Base-by-base conservation (phyloP, 2,113 vertebrate species). In the Centropus bengalensis region DNA sequence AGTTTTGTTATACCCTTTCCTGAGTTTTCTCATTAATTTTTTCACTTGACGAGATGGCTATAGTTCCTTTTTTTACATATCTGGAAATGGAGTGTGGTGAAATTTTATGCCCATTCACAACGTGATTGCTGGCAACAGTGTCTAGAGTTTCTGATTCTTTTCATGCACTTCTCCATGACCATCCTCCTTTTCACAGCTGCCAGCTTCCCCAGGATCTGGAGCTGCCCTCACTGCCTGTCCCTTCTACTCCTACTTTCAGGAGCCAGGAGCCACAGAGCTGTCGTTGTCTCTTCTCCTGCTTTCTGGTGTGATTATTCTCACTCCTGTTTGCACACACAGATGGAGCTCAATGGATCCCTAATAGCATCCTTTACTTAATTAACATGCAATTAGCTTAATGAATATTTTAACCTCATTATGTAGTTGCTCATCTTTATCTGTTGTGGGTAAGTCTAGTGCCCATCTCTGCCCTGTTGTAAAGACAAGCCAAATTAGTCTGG, bases 361-460 rank as follows among this genome's bases (percentile, higher is more conserved):
- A 98, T 94, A 96, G 92, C 88, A 22, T 97, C 69, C 55, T 97
- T 97, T 97, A 95, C 95, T 96, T 98, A 97, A 98, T 98, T 97
- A 98, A 95, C 96, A 96, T 96, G 94, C 93, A 98, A 97, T 98
- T 98, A 98, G 89, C 95, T 97, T 98, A 97, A 98, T 97, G 96
- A 97, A 97, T 97, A 98, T 97, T 97, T 98, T 97, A 97, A 97
- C 95, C 96, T 96, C 81, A 82, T 95, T 96, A 96, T 85, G 86
- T 89, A 96, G 85, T 89, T 97, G 88, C 82, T 97, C 92, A 95
- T 98, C 97, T 96, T 98, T 97, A 96, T 97, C 86, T 88, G 69
- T 93, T 82, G 91, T 78, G 89, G 75, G 66, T 51, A 45, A 87
- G 96, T 58, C 77, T 91, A 59, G 44, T 96, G 95, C 90, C 94